Evolutionary conservation across 2,888 invertebrate species (phyloP), one percentile per base, ranked within the genome.

Genomic region (Thecophora atra): DNA sequence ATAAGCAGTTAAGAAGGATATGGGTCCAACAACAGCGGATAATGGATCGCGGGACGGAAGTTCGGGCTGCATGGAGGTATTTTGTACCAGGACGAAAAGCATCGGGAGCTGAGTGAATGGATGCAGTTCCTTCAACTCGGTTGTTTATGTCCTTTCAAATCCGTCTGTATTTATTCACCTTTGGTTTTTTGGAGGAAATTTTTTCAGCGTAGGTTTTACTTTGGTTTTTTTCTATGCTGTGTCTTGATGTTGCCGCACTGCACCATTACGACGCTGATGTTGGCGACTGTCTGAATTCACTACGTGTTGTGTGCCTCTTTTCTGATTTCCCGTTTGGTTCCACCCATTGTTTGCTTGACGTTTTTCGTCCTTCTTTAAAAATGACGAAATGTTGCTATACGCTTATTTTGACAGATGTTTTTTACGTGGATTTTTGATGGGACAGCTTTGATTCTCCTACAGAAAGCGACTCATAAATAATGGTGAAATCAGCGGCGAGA

Each of bases 321-420:
- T 44, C 37, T n/a, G 28, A 1, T 3, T 30, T 7, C 4, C 15
- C n/a, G n/a, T 52, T 52, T 52, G 0, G n/a, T 44, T 47, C 47
- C 56, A 56, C 21, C 42, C 37, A 21, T 68, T 56, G 24, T 56
- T 67, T 28, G 7, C 28, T 3, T 8, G 1, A n/a, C 28, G 44
- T 21, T 15, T 30, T 26, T 24, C 13, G 6, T 47, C 2, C 47
- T n/a, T 5, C 37, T 42, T 62, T 64, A 47, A 21, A 19, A 26
- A 69, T 71, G 68, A 71, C 71, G 71, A 64, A 71, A 71, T 73
- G 71, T 58, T 44, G 42, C 30, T 71, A 67, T 71, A 66, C 73
- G 73, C 56, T 71, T 52, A 44, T 71, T 73, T 66, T 73, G 73
- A 69, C 70, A 73, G 62, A 47, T 47, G 47, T 47, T 47, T 47